phyloP scores from a whole-genome alignment of 2,797 vertebrate genomes.

The Eulemur mongoz region DNA sequence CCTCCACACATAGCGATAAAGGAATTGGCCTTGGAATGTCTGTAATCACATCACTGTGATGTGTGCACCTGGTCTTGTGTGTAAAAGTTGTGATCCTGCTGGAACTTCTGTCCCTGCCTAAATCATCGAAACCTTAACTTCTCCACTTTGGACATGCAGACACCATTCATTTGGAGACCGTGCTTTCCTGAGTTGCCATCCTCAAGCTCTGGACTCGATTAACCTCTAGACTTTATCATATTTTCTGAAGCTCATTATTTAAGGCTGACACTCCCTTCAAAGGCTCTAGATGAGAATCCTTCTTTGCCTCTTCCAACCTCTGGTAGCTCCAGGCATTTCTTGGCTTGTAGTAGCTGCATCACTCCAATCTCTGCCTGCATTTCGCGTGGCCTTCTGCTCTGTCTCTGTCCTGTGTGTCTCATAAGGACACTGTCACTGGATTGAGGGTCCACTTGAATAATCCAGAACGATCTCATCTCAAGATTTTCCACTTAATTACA shows the following conservation, averaged over 20 bases:
- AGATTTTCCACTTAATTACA: background rate
- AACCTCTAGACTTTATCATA: background rate
- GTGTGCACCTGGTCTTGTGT: background rate
- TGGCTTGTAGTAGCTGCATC: background rate
- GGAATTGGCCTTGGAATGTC: background rate
- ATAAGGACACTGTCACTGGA: background rate
- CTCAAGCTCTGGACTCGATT: background rate
- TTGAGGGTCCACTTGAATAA: background rate
- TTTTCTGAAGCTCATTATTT: background rate
- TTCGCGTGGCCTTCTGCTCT: background rate
- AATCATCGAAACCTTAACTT: background rate
- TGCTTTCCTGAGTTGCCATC: background rate
- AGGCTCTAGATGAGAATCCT: background rate
- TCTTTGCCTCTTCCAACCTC: background rate
- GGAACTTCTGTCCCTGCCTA: too few relatives aligned
- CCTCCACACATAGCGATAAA: background rate
- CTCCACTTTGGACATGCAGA: background rate
- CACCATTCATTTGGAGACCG: background rate
- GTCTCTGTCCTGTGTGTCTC: background rate
- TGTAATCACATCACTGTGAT: background rate
- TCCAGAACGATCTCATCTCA: background rate
- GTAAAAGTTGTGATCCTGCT: background rate
- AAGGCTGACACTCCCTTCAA: background rate
- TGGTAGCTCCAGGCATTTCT: background rate
- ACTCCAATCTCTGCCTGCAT: background rate